These are phyloP conservation scores for Tuberolachnus salignus DNA, from an alignment of 2,888 invertebrate genomes.

Conservation along the genomic window DNA sequence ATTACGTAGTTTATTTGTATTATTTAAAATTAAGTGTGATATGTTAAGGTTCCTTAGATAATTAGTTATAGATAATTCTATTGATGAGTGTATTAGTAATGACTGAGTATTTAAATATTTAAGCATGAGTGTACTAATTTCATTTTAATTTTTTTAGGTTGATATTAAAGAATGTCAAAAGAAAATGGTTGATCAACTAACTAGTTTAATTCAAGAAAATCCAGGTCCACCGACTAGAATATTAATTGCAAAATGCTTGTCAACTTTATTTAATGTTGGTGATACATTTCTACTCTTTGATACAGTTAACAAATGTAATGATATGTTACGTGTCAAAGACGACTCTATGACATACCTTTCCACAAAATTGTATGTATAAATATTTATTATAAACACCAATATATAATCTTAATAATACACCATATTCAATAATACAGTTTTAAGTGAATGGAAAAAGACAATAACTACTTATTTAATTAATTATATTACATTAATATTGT, in stretches of 20 bases:
- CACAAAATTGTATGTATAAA: slow-evolving; percentile 83
- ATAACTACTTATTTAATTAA: too few species aligned
- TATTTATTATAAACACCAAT: not conserved
- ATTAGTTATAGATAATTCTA: too few species aligned
- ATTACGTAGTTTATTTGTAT: too few species aligned
- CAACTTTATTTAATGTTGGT: slow-evolving; percentile 94
- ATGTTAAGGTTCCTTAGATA: too few species aligned
- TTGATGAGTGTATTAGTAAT: too few species aligned
- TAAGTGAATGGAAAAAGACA: too few species aligned
- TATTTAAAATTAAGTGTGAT: too few species aligned
- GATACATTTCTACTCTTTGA: slow-evolving; percentile 96
- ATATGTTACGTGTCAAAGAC: slow-evolving; percentile 94
- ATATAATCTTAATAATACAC: not conserved
- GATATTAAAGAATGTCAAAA: slow-evolving; percentile 97
- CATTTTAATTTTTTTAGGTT: slow-evolving; percentile 68
- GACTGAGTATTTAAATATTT: too few species aligned
- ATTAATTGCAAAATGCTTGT: slow-evolving; percentile 87
- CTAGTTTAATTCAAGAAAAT: slow-evolving; percentile 84
- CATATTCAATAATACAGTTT: not conserved
- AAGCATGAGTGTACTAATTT: not conserved
- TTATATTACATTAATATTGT: too few species aligned
- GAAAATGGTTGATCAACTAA: slow-evolving; percentile 91
- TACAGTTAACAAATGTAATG: slow-evolving; percentile 97
- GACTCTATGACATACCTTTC: slow-evolving; percentile 95
- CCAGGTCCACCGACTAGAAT: slow-evolving; percentile 93